Base-by-base conservation (phyloP, 35 echinoderm and acorn worm species). In the Stichopus chloronotus region DNA sequence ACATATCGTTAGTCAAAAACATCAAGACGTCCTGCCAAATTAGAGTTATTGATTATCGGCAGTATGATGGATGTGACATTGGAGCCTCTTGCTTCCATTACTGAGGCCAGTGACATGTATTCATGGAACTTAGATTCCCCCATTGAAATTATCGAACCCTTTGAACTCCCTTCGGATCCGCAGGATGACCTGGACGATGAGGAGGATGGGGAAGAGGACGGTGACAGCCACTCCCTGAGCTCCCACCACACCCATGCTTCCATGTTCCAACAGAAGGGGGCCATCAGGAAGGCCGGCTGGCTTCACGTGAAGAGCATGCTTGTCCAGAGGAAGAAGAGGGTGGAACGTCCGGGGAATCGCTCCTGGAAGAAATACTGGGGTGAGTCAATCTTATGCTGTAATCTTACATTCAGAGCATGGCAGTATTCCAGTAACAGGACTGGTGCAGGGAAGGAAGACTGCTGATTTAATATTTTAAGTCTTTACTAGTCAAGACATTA, bases 311-410 rank as follows among this genome's bases (percentile, higher is more conserved):
- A 95, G 78, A 96, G 93, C 61, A 93, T 96, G 92, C 92, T 99
- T 52, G 97, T 99, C 1, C 93, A 94, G 68, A 93, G 93, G 78
- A 99, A 96, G 90, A 96, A 94, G 56, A 93, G 94, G 79, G 87
- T 99, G 56, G 97, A 99, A 79, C 76, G 95, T 52, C 87, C 97
- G 0, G 76, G 83, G 54, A 96, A 96, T 53, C 91, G 95, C 58
- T 90, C 91, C n/a, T 99, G 97, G 97, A 99, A 99, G 91, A 94
- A 99, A 25, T 99, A 99, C 59, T 99, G 97, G 97, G 97, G 97
- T 99, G 93, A 91, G 95, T 84, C 12, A 56, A 19, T 23, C 19
- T 57, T 61, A 19, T 25, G 20, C 12, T 14, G 30, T 19, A 19
- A 13, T 16, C 22, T 72, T 72, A 4, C 4, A 16, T 16, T 72